These are phyloP conservation scores for Polydrusus cervinus DNA, from an alignment of 2,888 invertebrate species.

Conservation along the genomic window DNA sequence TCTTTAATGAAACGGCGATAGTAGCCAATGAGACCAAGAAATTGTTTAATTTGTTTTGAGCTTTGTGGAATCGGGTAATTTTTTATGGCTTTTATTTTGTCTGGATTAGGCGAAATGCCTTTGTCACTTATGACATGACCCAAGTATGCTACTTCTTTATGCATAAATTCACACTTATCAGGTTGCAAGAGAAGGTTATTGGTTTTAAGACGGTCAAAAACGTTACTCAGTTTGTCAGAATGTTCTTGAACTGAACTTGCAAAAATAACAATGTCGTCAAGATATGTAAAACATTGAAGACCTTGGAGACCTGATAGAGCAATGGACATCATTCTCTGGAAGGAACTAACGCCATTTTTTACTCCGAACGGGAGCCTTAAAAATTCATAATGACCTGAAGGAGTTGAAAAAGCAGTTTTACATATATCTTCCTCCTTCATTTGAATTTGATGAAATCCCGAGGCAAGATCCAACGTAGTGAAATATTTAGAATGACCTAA, in stretches of 20 bases:
- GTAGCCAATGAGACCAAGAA: slow-evolving; percentile 62
- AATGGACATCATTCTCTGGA: slow-evolving; percentile 40
- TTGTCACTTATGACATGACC: slow-evolving; percentile 61
- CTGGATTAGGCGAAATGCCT: slow-evolving; percentile 66
- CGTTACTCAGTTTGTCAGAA: slow-evolving; percentile 59
- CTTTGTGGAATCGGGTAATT: slow-evolving; percentile 62
- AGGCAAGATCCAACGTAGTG: slow-evolving; percentile 57
- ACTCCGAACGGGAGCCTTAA: slow-evolving; percentile 61
- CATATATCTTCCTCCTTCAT: slow-evolving; percentile 57
- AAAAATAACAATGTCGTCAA: slow-evolving; percentile 61
- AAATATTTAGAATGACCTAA: slow-evolving; percentile 54
- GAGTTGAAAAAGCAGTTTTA: slow-evolving; percentile 65
- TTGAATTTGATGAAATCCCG: slow-evolving; percentile 66
- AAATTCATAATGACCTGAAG: slow-evolving; percentile 63
- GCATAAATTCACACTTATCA: slow-evolving; percentile 57
- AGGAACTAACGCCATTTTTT: slow-evolving; percentile 56
- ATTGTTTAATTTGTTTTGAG: slow-evolving; percentile 61
- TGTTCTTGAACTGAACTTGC: slow-evolving; percentile 60
- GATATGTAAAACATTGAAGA: slow-evolving; percentile 56
- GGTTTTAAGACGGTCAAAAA: slow-evolving; percentile 63
- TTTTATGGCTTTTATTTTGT: slow-evolving; percentile 58
- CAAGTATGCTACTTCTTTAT: slow-evolving; percentile 62
- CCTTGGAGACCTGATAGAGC: too few relatives aligned
- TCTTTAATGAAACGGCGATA: slow-evolving; percentile 60
- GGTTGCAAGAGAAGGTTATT: slow-evolving; percentile 49